Evolutionary conservation across 1,140 invertebrate species (phyloP).

Genomic region (Lineus longissimus): DNA sequence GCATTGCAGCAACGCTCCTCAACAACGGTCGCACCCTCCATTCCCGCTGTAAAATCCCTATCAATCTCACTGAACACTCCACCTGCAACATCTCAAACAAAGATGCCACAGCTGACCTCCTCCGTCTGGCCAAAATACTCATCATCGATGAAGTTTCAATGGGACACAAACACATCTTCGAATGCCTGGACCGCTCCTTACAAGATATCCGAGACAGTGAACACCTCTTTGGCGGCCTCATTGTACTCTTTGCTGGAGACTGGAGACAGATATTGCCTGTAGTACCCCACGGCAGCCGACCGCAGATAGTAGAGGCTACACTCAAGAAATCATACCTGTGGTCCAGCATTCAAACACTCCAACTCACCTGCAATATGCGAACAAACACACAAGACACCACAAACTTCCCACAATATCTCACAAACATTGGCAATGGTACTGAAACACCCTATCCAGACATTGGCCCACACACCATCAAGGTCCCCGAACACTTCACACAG

Average conservation of each 20-base stretch:
- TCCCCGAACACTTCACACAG: not conserved
- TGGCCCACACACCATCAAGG: not conserved
- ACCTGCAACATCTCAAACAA: conserved; percentile 5
- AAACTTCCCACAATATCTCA: not conserved
- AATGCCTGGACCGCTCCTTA: conserved; percentile 1
- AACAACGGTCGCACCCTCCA: conserved; percentile 26
- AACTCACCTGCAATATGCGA: not conserved
- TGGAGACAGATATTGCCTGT: not conserved
- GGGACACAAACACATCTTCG: not conserved
- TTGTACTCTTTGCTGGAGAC: not conserved
- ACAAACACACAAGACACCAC: not conserved
- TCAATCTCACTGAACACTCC: conserved; percentile 8
- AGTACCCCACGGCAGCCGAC: not conserved
- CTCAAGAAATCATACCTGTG: not conserved
- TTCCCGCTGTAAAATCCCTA: conserved; percentile 23
- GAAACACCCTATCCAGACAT: not conserved
- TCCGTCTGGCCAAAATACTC: conserved; percentile 8
- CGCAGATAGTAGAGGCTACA: not conserved
- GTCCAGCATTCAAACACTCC: not conserved
- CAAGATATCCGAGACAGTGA: not conserved
- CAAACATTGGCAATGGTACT: not conserved
- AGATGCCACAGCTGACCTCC: conserved; percentile 15
- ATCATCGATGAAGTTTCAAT: conserved; percentile 2
- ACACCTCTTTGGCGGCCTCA: not conserved
- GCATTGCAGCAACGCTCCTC: conserved; percentile 40